Evolutionary conservation across 2,113 vertebrate species (phyloP).

Genomic region (Todiramphus saurophagus): DNA sequence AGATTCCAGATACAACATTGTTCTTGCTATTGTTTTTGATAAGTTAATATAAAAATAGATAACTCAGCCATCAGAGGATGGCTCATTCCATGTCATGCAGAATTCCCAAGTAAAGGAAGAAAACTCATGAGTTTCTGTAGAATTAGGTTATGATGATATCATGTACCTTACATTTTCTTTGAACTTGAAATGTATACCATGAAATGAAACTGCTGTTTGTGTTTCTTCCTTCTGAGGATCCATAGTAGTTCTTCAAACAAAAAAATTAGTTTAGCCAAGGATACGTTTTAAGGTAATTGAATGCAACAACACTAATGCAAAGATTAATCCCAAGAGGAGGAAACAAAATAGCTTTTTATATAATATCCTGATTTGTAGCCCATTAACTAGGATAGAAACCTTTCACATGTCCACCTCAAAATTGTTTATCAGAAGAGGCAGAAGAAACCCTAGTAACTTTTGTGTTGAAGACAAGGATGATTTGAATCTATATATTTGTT

Average conservation of each 20-base stretch:
- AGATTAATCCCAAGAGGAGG: neutral
- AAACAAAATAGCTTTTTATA: neutral
- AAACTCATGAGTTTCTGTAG: neutral
- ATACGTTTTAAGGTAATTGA: neutral
- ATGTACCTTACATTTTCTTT: neutral
- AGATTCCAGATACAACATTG: neutral
- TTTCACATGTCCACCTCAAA: neutral
- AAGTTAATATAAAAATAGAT: neutral
- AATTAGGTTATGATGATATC: neutral
- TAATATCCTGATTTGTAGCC: neutral
- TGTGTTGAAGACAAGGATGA: neutral
- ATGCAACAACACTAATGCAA: neutral
- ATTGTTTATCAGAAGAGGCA: neutral
- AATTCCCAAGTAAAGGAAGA: neutral
- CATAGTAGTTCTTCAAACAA: neutral
- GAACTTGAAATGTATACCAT: neutral
- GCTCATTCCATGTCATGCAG: neutral
- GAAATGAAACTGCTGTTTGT: neutral
- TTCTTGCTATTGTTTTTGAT: accelerated
- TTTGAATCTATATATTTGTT: neutral
- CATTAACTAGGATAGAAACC: neutral
- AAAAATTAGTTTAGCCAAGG: neutral
- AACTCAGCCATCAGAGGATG: neutral
- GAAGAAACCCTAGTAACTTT: neutral
- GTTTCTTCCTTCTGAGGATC: neutral